A percentile compares a stretch with the other conserved stretches of the same genome.
These are phyloP conservation scores for Phyllostomus discolor DNA, from an alignment of 2,113 vertebrate species.

Conservation along the genomic window DNA sequence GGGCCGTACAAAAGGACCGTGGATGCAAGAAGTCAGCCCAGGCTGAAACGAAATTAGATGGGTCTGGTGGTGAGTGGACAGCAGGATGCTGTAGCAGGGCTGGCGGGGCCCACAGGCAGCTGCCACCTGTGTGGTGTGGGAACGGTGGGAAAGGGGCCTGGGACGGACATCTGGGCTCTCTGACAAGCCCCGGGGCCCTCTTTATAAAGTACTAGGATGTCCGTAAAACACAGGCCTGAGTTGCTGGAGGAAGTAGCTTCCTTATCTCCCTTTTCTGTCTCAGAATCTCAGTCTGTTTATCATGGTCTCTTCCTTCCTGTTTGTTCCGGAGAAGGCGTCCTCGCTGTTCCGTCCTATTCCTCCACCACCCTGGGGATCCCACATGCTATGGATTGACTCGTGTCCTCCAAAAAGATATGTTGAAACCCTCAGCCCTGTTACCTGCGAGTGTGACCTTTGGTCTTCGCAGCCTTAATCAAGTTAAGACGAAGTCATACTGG, in stretches of 20 bases:
- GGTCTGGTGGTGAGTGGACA: neutral
- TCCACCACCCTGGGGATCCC: neutral
- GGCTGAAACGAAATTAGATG: constrained; percentile 48
- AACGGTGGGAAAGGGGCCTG: neutral
- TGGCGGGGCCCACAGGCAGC: neutral
- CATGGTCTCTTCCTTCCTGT: neutral
- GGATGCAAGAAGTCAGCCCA: constrained; percentile 53
- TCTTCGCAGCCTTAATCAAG: neutral
- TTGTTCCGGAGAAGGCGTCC: neutral
- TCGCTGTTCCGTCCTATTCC: neutral
- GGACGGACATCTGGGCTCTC: neutral
- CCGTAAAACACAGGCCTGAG: neutral
- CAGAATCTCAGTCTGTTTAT: neutral
- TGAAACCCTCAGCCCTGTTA: neutral
- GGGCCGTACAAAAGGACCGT: constrained; percentile 16
- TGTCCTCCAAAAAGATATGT: neutral
- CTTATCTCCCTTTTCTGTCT: neutral
- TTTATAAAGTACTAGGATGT: neutral
- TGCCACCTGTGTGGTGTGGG: neutral
- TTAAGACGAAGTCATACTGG: neutral
- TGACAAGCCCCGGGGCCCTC: neutral
- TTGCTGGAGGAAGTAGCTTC: neutral
- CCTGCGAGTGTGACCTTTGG: neutral
- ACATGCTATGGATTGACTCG: neutral
- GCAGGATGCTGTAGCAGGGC: neutral